phyloP scores from a whole-genome alignment of 2,888 invertebrate genomes.

The Eupithecia subumbrata region DNA sequence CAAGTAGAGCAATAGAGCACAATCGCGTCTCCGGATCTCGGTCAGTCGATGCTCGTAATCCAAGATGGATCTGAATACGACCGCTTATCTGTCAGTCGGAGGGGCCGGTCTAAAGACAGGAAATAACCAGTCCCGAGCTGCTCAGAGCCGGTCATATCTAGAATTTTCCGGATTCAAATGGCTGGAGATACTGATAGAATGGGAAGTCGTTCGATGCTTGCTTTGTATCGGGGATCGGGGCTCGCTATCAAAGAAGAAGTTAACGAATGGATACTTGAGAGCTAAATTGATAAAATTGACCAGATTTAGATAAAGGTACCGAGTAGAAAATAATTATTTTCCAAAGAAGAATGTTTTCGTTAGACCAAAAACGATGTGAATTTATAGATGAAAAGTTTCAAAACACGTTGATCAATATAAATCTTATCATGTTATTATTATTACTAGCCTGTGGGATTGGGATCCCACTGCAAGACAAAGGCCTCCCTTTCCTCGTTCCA shows the following conservation, averaged over 20 bases:
- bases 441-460: no score
- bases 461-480: no score
- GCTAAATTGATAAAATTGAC: not conserved
- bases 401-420: not conserved
- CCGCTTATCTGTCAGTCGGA: conserved; percentile 14
- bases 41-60: conserved; percentile 49
- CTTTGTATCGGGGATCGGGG: not conserved
- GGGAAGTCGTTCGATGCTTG: conserved; percentile 46
- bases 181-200: conserved; percentile 45
- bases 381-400: no score
- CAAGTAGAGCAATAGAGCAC: not conserved
- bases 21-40: conserved; percentile 8
- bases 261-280: not conserved
- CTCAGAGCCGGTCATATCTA: conserved; percentile 61
- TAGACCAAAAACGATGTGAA: not conserved
- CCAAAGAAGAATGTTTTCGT: not conserved
- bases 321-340: not conserved
- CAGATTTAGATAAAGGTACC: not conserved
- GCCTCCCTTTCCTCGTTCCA: no score
- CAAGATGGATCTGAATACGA: conserved; percentile 19
- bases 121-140: conserved; percentile 67
- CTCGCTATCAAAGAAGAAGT: not conserved
- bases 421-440: not conserved
- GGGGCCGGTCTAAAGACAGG: conserved; percentile 55
- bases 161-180: conserved; percentile 67